A percentile compares a stretch with the other conserved stretches of the same genome.
Conservation (phyloP, 2,797 vertebrate genomes). For the Oceanodroma leucorhoa region DNA sequence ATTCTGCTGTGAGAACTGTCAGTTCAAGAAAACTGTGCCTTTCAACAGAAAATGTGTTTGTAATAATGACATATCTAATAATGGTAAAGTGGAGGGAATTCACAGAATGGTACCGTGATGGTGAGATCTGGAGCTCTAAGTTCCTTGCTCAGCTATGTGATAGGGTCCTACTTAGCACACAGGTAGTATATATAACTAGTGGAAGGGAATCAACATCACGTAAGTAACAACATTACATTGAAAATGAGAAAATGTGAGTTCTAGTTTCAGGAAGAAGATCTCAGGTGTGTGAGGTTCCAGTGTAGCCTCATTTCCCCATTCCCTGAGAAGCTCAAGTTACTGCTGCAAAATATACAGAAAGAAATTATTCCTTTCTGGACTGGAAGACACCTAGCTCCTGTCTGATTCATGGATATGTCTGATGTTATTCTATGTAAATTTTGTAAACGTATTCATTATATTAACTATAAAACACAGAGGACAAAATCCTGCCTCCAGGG, state of each 20-base stretch:
- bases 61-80: background rate
- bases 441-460: background rate
- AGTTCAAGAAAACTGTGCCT: background rate
- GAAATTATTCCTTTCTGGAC: background rate
- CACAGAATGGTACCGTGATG: background rate
- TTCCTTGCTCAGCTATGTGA: background rate
- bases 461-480: background rate
- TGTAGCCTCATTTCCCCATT: background rate
- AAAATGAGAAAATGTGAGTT: background rate
- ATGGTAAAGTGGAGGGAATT: background rate
- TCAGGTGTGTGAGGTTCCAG: background rate
- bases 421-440: background rate
- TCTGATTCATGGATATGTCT: background rate
- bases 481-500: background rate
- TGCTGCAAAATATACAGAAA: background rate
- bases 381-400: background rate
- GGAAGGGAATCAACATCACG: background rate
- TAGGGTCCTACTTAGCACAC: background rate
- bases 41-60: background rate
- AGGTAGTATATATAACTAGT: background rate
- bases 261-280: background rate
- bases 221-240: background rate
- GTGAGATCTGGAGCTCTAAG: background rate
- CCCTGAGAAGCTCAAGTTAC: background rate
- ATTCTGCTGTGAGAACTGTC: background rate